Percentiles rank a stretch among this genome's conserved stretches.
Conservation (phyloP, 2,113 vertebrate genomes). For the Capricornis sumatraensis region DNA sequence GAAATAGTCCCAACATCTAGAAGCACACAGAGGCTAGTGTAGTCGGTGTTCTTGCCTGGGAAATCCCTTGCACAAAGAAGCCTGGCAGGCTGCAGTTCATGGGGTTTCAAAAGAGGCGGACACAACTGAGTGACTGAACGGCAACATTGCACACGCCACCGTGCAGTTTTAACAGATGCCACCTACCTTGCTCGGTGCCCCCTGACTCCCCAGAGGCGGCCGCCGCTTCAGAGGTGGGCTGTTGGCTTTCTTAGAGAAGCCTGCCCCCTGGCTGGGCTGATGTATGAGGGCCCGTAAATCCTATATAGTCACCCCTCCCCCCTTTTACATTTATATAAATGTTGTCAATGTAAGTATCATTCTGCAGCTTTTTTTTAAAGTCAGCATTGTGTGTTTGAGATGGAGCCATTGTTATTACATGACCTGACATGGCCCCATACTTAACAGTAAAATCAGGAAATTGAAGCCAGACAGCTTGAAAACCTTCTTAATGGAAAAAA, state of each 20-base stretch:
- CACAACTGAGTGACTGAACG: neutral
- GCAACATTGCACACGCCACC: neutral
- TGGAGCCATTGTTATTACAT: neutral
- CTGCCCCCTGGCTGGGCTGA: neutral
- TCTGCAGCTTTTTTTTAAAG: neutral
- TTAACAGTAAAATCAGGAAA: slow-evolving; percentile 20
- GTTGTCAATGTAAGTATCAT: neutral
- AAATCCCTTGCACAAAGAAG: neutral
- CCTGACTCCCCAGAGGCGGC: neutral
- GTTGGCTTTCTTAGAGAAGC: neutral
- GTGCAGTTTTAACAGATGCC: neutral
- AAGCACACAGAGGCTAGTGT: neutral
- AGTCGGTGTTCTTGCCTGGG: neutral
- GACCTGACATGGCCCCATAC: neutral
- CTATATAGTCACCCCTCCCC: neutral
- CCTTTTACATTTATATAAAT: neutral
- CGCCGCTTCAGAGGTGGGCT: neutral
- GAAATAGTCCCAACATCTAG: neutral
- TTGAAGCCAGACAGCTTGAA: slow-evolving; percentile 50
- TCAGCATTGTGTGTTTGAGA: slow-evolving; percentile 38
- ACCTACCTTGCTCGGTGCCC: neutral
- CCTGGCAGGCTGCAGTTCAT: neutral
- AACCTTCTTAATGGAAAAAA: neutral
- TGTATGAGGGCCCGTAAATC: neutral
- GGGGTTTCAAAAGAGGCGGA: neutral